A percentile compares a stretch with the other conserved stretches of the same genome.
These are phyloP conservation scores for Bothrops jararaca DNA, from an alignment of 2,113 vertebrate genomes.

Conservation along the genomic window DNA sequence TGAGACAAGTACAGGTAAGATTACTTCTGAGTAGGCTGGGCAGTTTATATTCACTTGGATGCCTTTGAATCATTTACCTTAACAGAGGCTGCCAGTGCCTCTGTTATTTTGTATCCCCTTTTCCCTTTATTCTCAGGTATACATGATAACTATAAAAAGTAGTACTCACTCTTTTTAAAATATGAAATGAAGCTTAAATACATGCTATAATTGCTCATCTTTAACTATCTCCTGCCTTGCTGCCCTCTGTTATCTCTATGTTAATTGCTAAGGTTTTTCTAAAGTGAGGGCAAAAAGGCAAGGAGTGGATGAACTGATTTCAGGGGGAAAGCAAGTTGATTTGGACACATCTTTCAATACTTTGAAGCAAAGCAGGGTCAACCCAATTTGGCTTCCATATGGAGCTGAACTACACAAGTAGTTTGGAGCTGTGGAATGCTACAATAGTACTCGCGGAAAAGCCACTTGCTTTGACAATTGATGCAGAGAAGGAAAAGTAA, in stretches of 20 bases:
- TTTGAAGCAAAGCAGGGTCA: background rate
- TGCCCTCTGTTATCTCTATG: background rate
- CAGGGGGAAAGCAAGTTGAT: background rate
- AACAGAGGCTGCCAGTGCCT: background rate
- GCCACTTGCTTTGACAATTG: background rate
- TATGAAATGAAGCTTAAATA: background rate
- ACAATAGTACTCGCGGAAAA: background rate
- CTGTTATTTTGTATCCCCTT: background rate
- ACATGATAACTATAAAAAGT: background rate
- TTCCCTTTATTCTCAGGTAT: background rate
- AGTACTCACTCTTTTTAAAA: background rate
- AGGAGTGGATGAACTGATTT: background rate
- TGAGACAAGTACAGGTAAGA: background rate
- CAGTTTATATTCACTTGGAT: background rate
- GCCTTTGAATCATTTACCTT: background rate
- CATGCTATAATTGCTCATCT: background rate
- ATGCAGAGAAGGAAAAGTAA: background rate
- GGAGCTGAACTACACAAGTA: background rate
- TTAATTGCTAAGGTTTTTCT: background rate
- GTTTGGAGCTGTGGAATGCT: background rate
- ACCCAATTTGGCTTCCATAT: background rate
- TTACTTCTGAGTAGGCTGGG: background rate
- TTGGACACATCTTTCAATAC: background rate
- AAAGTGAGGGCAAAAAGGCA: background rate
- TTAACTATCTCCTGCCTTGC: background rate